Evolutionary conservation across 2,113 vertebrate species (phyloP), one percentile per base, ranked within the genome.

Genomic region (Scomber colias): DNA sequence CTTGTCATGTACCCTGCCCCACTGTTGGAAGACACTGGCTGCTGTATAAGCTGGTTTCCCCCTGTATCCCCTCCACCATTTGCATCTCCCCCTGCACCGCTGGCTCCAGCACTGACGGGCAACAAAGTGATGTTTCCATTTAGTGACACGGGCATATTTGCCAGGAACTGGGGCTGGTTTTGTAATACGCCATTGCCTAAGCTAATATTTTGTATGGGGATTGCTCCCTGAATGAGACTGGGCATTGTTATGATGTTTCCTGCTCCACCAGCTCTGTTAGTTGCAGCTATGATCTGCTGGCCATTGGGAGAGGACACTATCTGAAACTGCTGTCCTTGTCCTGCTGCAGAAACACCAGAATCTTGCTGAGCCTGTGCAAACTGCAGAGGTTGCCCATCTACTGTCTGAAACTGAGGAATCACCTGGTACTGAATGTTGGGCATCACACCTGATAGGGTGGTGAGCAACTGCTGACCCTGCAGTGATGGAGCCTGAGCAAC

Each of bases 351-450:
- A 45, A 86, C 45, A 17, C 57, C 92, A 3, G 96, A 92, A 83
- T 99, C 98, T 70, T 97, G 97, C 82, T 97, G 96, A 21, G 96
- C 78, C 45, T 96, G 90, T 66, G 97, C 86, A 2, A 99, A 97
- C 85, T 99, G 97, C 51, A 99, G 90, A 79, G 97, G 95, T 51
- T 99, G 98, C 66, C 97, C 97, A 1, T 99, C 97, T 11, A 98
- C 94, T 1, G 97, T 99, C 91, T 99, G 97, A 90, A 99, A 98
- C 78, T 99, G 97, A 49, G 97, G 98, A 77, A 99, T 97, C 54
- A 99, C 97, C 93, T 99, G 98, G 90, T 99, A 99, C 88, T 99
- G 97, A 91, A 99, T 97, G 63, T 97, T 98, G 1, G 97, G 97
- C 93, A 99, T 92, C 17, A 97, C 83, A 0, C 97, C 95, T 0